These are phyloP conservation scores for Lasioglossum pauxillum DNA, from an alignment of 2,888 invertebrate species.

Conservation along the genomic window DNA sequence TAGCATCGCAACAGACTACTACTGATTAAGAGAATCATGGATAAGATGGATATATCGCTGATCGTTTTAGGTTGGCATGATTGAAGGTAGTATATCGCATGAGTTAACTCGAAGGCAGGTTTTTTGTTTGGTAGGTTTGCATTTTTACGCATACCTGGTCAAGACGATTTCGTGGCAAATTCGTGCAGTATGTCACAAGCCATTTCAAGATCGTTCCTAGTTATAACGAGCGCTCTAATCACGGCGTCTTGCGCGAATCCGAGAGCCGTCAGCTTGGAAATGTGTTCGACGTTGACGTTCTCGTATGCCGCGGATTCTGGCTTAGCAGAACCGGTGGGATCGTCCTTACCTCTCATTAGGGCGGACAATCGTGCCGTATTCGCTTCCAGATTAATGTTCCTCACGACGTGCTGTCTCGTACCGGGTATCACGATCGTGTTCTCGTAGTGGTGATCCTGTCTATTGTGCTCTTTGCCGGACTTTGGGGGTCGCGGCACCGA, in stretches of 20 bases:
- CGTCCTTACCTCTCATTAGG: conserved; percentile 80
- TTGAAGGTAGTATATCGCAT: conserved; percentile 15
- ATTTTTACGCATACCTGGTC: conserved; percentile 78
- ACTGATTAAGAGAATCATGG: conserved; percentile 18
- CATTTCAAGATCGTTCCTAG: conserved; percentile 97
- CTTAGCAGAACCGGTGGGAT: conserved; percentile 74
- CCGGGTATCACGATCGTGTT: conserved; percentile 85
- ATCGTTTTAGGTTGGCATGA: conserved; percentile 11
- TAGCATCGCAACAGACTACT: not conserved
- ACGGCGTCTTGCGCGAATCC: conserved; percentile 97
- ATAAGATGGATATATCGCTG: conserved; percentile 19
- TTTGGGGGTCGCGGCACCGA: conserved; percentile 80
- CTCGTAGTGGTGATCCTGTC: conserved; percentile 85
- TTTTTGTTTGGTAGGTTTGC: conserved; percentile 41
- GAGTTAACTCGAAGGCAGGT: conserved; percentile 16
- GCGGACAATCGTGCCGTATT: conserved; percentile 80
- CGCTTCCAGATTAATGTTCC: conserved; percentile 81
- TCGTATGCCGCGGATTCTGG: conserved; percentile 88
- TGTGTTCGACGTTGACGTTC: conserved; percentile 96
- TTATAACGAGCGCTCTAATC: conserved; percentile 95
- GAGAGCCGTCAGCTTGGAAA: conserved; percentile 94
- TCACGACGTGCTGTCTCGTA: conserved; percentile 82
- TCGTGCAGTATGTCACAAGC: conserved; percentile 97
- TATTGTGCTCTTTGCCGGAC: conserved; percentile 76
- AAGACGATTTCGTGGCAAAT: conserved; percentile 89